Evolutionary conservation across 2,113 vertebrate genomes (phyloP), one percentile per base, ranked within the genome.

Genomic region (Pyxicephalus adspersus): DNA sequence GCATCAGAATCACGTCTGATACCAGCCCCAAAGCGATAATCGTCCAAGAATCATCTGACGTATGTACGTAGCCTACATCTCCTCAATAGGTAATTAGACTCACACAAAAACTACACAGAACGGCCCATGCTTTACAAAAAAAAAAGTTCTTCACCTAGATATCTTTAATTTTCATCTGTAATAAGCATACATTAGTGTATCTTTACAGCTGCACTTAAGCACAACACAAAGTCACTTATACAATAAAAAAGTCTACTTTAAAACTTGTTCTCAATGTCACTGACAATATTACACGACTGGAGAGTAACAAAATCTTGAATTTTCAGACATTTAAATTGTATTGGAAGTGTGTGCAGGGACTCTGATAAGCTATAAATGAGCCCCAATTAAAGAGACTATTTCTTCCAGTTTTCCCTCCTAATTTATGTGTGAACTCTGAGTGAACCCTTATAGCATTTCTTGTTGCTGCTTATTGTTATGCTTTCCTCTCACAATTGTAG

Each of bases 391-490:
- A n/a, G 20, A 60, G 19, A n/a, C 28, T 2, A 58, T 22, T 19
- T 52, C 71, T 74, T 54, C 28, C 17, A 31, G 50, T 26, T 45
- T 17, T 11, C n/a, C 60, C 54, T 75, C 34, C 57, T 76, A 61
- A 76, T 63, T 76, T 20, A 63, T 26, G 31, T 4, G 45, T 76
- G 57, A 76, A 76, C 73, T 76, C 34, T 11, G 22, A 8, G 38
- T 63, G 73, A 76, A 76, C 73, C 19, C 34, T 16, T 63, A 63
- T 58, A 38, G 57, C 73, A 19, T 50, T 23, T 50, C 9, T 50
- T 18, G 55, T 63, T 58, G 70, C 70, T 31, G 29, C 38, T 75
- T 75, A 31, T 61, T 31, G 31, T 75, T 50, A 9, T 25, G 34
- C 31, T 63, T 63, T 22, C 28, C 3, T 60, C 31, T 76, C 23